Conservation (phyloP, 2,888 invertebrate genomes). For the Ichneumon xanthorius region DNA sequence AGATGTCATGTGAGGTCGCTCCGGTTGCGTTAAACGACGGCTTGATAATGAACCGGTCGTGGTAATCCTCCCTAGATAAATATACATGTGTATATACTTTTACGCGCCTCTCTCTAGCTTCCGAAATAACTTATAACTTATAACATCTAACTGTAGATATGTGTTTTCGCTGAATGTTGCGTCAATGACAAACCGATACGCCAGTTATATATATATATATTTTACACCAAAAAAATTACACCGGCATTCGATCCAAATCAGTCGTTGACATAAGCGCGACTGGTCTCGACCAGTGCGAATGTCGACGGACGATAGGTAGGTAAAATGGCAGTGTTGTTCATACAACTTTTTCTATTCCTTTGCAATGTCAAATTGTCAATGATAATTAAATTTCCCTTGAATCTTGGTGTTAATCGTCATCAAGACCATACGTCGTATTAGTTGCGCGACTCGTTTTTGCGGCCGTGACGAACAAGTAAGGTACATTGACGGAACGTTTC, state of each 20-base stretch:
- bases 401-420: background rate
- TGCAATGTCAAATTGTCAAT: background rate
- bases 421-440: background rate
- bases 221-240: constrained; percentile 3
- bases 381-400: background rate
- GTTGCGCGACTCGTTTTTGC: background rate
- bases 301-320: constrained; percentile 21
- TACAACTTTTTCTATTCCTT: background rate
- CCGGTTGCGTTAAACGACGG: constrained; percentile 2
- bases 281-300: background rate
- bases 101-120: constrained; percentile 9
- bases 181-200: constrained; percentile 34
- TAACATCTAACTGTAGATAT: constrained; percentile 12
- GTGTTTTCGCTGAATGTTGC: constrained; percentile 30
- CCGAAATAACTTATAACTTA: constrained; percentile 41
- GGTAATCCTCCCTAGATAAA: constrained; percentile 11
- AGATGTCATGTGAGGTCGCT: background rate
- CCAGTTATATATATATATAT: background rate
- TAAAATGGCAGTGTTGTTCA: constrained; percentile 12
- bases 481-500: background rate
- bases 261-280: constrained; percentile 24
- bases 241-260: constrained; percentile 38
- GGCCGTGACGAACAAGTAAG: background rate
- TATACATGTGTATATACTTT: constrained; percentile 1
- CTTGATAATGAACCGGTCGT: constrained; percentile 6